These are phyloP conservation scores for Sylvia borin DNA, from an alignment of 2,797 vertebrate genomes.

Conservation along the genomic window DNA sequence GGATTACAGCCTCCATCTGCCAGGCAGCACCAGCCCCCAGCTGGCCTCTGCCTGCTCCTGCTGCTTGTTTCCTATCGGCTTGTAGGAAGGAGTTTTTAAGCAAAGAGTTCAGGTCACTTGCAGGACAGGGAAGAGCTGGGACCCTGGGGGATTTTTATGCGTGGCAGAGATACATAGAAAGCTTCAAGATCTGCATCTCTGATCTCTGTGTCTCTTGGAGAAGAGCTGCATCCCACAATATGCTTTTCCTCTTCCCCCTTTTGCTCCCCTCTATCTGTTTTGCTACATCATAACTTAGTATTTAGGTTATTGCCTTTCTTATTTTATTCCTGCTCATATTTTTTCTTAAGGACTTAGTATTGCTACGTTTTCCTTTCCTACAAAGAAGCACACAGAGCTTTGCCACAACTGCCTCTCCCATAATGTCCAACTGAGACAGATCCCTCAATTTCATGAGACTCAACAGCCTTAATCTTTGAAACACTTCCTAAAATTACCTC, in stretches of 20 bases:
- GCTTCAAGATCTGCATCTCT: neutral
- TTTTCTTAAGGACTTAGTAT: neutral
- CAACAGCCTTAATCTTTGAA: neutral
- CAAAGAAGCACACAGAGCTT: neutral
- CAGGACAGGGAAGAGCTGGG: neutral
- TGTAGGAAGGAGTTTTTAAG: neutral
- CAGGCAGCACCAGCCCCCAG: neutral
- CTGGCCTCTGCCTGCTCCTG: neutral
- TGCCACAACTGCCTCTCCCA: neutral
- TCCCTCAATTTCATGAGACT: neutral
- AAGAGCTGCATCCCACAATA: neutral
- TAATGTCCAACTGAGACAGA: neutral
- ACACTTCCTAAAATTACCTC: neutral
- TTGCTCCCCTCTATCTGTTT: neutral
- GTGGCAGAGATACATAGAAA: neutral
- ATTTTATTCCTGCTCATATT: neutral
- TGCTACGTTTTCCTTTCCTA: neutral
- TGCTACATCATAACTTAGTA: neutral
- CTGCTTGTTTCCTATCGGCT: neutral
- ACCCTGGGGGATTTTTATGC: neutral
- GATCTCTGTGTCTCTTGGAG: neutral
- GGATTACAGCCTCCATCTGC: slow-evolving; percentile 28
- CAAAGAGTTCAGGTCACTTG: neutral
- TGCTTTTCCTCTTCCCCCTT: neutral
- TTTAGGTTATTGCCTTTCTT: neutral